Evolutionary conservation across 35 echinoderm and acorn worm genomes (phyloP).

Genomic region (Diadema setosum): DNA sequence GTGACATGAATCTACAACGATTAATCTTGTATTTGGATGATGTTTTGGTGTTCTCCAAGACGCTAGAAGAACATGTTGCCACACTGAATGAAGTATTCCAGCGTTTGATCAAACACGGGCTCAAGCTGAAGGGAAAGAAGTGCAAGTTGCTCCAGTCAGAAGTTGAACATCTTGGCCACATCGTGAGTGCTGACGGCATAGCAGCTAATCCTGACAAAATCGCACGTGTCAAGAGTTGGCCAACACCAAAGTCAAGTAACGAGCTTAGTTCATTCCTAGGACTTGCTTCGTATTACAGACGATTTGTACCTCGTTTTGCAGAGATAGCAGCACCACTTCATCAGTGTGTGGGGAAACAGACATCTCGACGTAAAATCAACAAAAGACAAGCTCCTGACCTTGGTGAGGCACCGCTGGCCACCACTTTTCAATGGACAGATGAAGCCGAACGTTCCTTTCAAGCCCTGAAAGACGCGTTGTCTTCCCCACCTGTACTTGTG

Average conservation of each 20-base stretch:
- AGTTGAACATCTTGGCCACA: conserved; percentile 23
- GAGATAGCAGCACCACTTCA: background rate
- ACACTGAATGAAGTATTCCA: conserved; percentile 23
- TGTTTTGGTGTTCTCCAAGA: conserved; percentile 39
- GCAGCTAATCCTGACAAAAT: conserved; percentile 21
- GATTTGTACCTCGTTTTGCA: conserved; percentile 13
- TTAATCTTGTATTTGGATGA: conserved; percentile 50
- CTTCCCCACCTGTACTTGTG: no score
- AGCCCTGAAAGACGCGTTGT: no score
- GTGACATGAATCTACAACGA: conserved; percentile 44
- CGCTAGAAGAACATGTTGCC: conserved; percentile 44
- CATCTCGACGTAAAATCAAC: background rate
- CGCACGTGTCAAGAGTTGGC: conserved; percentile 8
- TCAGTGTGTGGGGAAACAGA: background rate
- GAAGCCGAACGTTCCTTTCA: no score
- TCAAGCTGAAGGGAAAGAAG: conserved; percentile 44
- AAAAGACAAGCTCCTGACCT: background rate
- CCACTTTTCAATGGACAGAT: no score
- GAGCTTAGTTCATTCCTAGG: no score
- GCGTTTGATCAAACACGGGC: background rate
- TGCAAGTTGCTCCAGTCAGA: background rate
- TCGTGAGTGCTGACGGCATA: conserved; percentile 5
- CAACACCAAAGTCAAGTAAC: background rate
- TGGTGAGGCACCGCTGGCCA: no score
- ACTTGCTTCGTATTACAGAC: conserved; percentile 46